Base-by-base conservation (phyloP, 1,140 invertebrate species). In the Drosophila nannoptera region DNA sequence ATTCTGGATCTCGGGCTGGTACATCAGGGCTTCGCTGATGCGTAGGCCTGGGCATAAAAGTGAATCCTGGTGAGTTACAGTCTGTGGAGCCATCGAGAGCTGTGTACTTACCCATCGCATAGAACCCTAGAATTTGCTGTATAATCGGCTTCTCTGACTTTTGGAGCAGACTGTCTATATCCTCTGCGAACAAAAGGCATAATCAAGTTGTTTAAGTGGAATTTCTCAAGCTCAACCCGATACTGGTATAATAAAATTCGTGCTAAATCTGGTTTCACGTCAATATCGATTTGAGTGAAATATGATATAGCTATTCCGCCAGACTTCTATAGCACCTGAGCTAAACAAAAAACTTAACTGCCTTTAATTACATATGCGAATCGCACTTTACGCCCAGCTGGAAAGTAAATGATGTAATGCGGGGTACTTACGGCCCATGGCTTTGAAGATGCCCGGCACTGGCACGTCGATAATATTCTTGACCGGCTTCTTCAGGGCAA, bases 391-490 rank as follows among this genome's bases (percentile, higher is more conserved):
- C 22, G 22, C 22, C 3, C 22, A 22, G 22, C 22, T 22, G 22
- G 22, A 22, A 22, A 22, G 3, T 22, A 22, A 22, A 22, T 22
- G 3, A 12, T 14, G 5, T 5, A 14, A 5, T 6, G 12, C 8
- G 2, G 7, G 7, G 12, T 50, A 78, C 75, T 74, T 58, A 89
- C 88, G 49, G 43, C 59, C 36, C 71, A 80, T 77, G 4, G 7
- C 32, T 2, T 73, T 52, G 2, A 78, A 0, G 5, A 87, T 14
- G 7, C 32, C 52, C 4, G 73, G 70, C 14, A 70, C 45, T 0
- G 64, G 16, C n/a, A 92, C 73, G 69, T 93, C 91, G 4, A 75
- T 89, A 42, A 92, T 92, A 71, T 93, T 92, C 3, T 89, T 75
- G 3, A 90, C 64, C 0, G 90, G 87, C 38, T 84, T 87, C 52